Evolutionary conservation across 2,888 invertebrate genomes (phyloP).

Genomic region (Tetragnatha montana): DNA sequence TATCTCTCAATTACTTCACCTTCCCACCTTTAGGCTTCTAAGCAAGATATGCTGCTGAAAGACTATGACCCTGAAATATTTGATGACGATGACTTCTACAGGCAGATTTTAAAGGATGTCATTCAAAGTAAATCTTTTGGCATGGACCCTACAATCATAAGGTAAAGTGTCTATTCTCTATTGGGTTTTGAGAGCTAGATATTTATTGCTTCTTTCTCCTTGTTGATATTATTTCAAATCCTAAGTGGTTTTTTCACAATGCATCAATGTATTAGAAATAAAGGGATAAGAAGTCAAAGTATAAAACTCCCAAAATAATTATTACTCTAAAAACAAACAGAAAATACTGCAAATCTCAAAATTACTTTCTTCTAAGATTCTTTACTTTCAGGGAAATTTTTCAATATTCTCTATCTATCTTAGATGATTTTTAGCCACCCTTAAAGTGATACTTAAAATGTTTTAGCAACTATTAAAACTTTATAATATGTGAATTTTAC

Average conservation of each 20-base stretch:
- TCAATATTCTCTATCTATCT: no score
- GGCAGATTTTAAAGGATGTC: constrained; percentile 91
- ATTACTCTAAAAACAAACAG: no score
- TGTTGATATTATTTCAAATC: no score
- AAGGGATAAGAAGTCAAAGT: no score
- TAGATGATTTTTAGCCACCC: no score
- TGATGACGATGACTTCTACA: constrained; percentile 98
- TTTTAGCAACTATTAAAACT: not conserved
- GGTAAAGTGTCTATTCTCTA: constrained; percentile 77
- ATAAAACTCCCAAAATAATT: no score
- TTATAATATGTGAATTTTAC: not conserved
- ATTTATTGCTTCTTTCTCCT: not conserved
- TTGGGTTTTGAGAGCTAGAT: not conserved
- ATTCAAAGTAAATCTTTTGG: constrained; percentile 91
- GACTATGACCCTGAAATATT: constrained; percentile 89
- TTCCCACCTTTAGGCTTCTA: constrained; percentile 11
- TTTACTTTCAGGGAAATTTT: no score
- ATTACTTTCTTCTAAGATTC: no score
- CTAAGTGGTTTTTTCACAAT: no score
- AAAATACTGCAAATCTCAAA: no score
- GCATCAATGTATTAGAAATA: no score
- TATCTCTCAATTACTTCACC: not conserved
- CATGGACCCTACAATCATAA: constrained; percentile 88
- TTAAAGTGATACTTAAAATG: no score
- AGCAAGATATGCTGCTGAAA: constrained; percentile 67